phyloP scores from a whole-genome alignment of 1,140 invertebrate genomes.

The Drosophila burlai region DNA sequence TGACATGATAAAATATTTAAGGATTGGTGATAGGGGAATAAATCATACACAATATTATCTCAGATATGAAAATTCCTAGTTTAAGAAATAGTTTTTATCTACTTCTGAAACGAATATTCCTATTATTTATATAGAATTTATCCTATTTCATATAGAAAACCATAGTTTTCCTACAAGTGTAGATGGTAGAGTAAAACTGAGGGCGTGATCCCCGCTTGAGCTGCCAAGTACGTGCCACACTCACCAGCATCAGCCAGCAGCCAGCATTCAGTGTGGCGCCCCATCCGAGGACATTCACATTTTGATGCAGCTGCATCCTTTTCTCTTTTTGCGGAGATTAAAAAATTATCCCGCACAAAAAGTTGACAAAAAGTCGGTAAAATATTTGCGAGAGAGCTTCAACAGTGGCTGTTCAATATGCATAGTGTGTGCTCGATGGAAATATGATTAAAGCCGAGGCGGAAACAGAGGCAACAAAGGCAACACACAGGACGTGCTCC shows the following conservation, averaged over 20 bases:
- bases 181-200: slow-evolving; percentile 2
- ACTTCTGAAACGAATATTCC: neutral
- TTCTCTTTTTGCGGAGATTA: slow-evolving; percentile 61
- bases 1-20: neutral
- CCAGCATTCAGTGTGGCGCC: slow-evolving; percentile 39
- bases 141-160: neutral
- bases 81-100: neutral
- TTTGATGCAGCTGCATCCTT: slow-evolving; percentile 47
- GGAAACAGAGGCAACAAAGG: slow-evolving; percentile 62
- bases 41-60: too few species aligned
- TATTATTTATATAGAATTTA: too few species aligned
- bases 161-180: slow-evolving; percentile 2
- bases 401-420: slow-evolving; percentile 64
- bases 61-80: too few species aligned
- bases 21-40: too few species aligned
- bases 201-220: slow-evolving; percentile 32
- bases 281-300: slow-evolving; percentile 54
- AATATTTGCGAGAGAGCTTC: slow-evolving; percentile 38
- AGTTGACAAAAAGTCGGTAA: slow-evolving; percentile 59
- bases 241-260: slow-evolving; percentile 23
- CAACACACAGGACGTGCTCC: slow-evolving; percentile 49
- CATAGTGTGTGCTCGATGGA: slow-evolving; percentile 68
- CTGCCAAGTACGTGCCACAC: slow-evolving; percentile 63
- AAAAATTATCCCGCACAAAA: slow-evolving; percentile 68
- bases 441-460: slow-evolving; percentile 81